Evolutionary conservation across 37 sponge, comb jelly and placozoan genomes (phyloP).

Genomic region (Cladorhizidae sp.): DNA sequence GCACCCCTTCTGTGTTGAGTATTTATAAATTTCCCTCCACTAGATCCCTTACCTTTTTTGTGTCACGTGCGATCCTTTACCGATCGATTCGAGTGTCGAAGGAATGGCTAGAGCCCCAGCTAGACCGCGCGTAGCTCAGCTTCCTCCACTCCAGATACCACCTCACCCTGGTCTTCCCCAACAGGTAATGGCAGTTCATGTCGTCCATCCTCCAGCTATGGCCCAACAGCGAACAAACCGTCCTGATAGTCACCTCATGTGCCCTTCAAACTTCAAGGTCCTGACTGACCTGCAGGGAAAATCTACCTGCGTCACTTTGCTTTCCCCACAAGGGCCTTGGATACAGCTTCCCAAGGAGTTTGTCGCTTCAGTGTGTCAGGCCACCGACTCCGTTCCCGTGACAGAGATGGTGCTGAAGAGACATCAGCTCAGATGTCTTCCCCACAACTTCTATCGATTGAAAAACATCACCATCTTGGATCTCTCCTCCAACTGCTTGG

Average conservation of each 20-base stretch:
- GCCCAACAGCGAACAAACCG: background rate
- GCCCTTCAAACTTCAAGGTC: conserved; percentile 52
- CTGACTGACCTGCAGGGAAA: conserved; percentile 32
- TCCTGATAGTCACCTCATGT: conserved; percentile 10
- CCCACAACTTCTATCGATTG: conserved; percentile 13
- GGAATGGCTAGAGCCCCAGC: background rate
- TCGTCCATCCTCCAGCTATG: background rate
- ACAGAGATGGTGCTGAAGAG: conserved; percentile 37
- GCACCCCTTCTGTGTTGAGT: too few species aligned
- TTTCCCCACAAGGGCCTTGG: conserved; percentile 34
- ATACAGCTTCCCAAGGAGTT: conserved; percentile 37
- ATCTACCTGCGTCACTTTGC: conserved; percentile 48
- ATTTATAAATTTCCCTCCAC: too few species aligned
- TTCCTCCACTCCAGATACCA: conserved; percentile 46
- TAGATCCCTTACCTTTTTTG: too few species aligned
- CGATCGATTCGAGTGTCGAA: too few species aligned
- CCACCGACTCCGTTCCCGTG: conserved; percentile 21
- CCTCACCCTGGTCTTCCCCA: conserved; percentile 1
- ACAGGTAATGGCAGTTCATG: background rate
- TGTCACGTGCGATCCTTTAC: too few species aligned
- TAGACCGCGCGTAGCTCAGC: background rate
- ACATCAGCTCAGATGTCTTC: conserved; percentile 25
- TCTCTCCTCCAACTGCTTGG: conserved; percentile 47
- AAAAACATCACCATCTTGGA: conserved; percentile 16
- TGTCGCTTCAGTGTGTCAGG: conserved; percentile 32